Evolutionary conservation across 2,888 invertebrate species (phyloP).

Genomic region (Azorinus chamasolen): DNA sequence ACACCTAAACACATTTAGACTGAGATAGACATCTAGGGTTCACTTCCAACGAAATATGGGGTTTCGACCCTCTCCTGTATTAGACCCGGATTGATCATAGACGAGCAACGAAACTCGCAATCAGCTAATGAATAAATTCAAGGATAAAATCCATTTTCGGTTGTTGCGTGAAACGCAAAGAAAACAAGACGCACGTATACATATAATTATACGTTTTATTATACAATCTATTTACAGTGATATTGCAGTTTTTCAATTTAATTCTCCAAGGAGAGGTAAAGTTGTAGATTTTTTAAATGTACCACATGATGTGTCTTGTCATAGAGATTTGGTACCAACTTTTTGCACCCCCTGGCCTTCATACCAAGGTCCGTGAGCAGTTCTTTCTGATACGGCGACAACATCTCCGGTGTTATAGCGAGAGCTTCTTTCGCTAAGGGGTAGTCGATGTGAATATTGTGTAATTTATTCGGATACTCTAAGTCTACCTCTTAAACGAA

Average conservation of each 20-base stretch:
- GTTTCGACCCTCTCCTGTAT: too few species aligned
- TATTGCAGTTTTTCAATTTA: conserved; percentile 70
- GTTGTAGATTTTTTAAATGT: conserved; percentile 10
- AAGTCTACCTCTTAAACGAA: conserved; percentile 11
- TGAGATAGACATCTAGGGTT: too few species aligned
- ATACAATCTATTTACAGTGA: conserved; percentile 78
- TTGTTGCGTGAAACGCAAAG: too few species aligned
- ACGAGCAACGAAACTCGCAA: too few species aligned
- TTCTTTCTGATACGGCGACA: conserved; percentile 1
- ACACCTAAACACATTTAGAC: too few species aligned
- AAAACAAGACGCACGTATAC: too few species aligned
- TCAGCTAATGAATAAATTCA: too few species aligned
- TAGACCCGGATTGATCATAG: too few species aligned
- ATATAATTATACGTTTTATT: too few species aligned
- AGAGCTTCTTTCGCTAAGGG: conserved; percentile 4
- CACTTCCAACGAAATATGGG: too few species aligned
- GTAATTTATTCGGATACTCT: background rate
- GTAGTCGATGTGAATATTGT: conserved; percentile 10
- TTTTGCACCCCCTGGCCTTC: background rate
- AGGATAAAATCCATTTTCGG: too few species aligned
- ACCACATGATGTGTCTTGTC: background rate
- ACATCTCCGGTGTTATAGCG: background rate
- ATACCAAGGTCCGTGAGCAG: background rate
- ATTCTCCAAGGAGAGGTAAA: background rate
- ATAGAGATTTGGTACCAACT: background rate